phyloP scores from a whole-genome alignment of 2,888 invertebrate genomes.

The Gastracanthus pulcherrimus region DNA sequence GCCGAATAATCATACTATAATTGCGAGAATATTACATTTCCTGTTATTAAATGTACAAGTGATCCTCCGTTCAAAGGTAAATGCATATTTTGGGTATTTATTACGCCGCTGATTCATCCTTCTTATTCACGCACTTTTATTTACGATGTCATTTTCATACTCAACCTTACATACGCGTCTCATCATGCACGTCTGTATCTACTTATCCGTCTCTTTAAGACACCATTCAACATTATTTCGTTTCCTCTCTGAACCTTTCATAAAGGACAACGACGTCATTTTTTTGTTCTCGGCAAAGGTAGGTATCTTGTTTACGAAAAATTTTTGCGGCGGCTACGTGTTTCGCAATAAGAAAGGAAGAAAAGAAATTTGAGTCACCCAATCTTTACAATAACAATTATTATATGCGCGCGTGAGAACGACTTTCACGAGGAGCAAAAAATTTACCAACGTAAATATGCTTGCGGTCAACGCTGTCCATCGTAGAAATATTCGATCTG shows the following conservation, averaged over 20 bases:
- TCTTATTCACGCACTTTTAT: background rate
- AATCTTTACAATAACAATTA: background rate
- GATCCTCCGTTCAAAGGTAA: background rate
- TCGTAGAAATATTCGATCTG: background rate
- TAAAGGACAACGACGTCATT: background rate
- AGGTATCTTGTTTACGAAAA: background rate
- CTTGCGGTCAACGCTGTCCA: background rate
- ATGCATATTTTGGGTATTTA: background rate
- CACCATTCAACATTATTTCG: background rate
- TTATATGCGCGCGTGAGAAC: conserved; percentile 1
- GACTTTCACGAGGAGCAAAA: conserved; percentile 23
- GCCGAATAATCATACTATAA: conserved; percentile 16
- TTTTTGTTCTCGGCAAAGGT: background rate
- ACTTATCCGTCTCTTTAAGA: background rate
- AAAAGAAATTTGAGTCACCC: background rate
- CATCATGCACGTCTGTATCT: background rate
- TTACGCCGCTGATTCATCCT: background rate
- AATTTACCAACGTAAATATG: background rate
- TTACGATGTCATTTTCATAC: too few species aligned
- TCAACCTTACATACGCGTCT: background rate
- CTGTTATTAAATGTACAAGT: conserved; percentile 16
- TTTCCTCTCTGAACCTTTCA: background rate
- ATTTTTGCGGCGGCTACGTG: background rate
- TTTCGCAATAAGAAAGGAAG: background rate
- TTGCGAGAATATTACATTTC: conserved; percentile 21